Evolutionary conservation across 2,113 vertebrate species (phyloP), one percentile per base, ranked within the genome.

Genomic region (Engraulis encrasicolus): DNA sequence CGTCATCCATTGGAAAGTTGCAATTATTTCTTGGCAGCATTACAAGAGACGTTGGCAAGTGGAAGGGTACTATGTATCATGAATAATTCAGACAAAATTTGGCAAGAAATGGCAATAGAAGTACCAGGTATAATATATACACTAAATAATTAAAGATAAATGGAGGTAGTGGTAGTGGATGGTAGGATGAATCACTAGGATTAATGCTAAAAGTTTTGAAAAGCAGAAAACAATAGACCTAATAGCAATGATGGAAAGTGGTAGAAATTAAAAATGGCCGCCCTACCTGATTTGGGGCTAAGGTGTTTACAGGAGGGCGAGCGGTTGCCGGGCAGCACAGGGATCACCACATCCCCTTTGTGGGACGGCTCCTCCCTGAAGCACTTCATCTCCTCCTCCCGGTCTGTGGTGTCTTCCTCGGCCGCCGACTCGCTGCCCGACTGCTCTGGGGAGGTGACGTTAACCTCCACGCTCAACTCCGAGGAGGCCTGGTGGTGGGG

Each of bases 251-350:
- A 9, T 45, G 40, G 40, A 5, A 9, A 9, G 3, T 5, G 40
- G 40, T 45, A 45, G 40, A 45, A 45, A 45, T 74, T n/a, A n/a
- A 34, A 74, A 34, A 74, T 34, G 27, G 27, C 50, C 74, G 58
- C 17, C 93, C 92, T 91, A 99, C 98, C 98, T 97, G 97, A 92
- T 90, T 97, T 97, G 7, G 98, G 97, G 91, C 97, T 99, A 0
- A 95, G 90, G 80, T 93, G 95, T 94, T 98, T 99, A 94, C 96
- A 96, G 90, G 94, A 93, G 61, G 96, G 93, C 6, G 92, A 90
- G 88, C 95, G 96, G 93, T 88, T 91, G 19, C 96, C 95, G 18
- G 90, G 88, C 66, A 89, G 94, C 38, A n/a, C n/a, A n/a, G 88
- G 89, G 58, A 89, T 95, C 89, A 94, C 95, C 52, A n/a, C n/a